Percentiles rank a stretch among this genome's conserved stretches.
These are phyloP conservation scores for Alaudala cheleensis DNA, from an alignment of 2,113 vertebrate species.

Conservation along the genomic window DNA sequence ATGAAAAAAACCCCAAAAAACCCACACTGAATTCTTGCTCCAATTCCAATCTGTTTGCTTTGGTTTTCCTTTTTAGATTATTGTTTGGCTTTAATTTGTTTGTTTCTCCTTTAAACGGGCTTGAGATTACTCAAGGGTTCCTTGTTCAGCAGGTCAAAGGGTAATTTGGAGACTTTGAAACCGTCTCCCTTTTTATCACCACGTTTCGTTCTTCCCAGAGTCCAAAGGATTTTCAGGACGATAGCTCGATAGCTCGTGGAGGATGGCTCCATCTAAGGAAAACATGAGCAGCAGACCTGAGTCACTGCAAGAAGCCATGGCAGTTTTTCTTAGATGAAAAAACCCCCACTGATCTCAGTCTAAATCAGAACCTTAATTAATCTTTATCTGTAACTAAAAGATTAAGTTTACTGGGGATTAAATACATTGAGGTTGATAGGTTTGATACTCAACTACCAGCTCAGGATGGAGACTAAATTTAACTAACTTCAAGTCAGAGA, in stretches of 20 bases:
- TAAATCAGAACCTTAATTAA: background rate
- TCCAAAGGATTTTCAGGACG: slow-evolving; percentile 59
- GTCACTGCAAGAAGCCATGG: background rate
- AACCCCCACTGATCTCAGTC: background rate
- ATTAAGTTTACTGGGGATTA: background rate
- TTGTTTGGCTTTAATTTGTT: slow-evolving; percentile 58
- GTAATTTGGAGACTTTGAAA: slow-evolving; percentile 60
- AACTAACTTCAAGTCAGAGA: background rate
- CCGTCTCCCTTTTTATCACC: slow-evolving; percentile 57
- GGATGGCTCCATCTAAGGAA: slow-evolving; percentile 42
- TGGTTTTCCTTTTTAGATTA: slow-evolving; percentile 54
- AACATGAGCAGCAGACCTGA: slow-evolving; percentile 17
- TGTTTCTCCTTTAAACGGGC: slow-evolving; percentile 58
- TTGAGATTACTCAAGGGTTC: slow-evolving; percentile 57
- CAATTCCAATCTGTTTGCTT: slow-evolving; percentile 31
- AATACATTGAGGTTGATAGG: background rate
- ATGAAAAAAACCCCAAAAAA: background rate
- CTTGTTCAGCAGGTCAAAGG: slow-evolving; percentile 63
- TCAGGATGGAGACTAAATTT: background rate
- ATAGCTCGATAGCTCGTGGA: slow-evolving; percentile 15
- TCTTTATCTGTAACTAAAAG: background rate
- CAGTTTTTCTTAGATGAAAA: background rate
- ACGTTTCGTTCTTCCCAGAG: slow-evolving; percentile 39
- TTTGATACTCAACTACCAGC: background rate
- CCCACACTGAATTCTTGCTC: background rate